Base-by-base conservation (phyloP, 2,797 vertebrate species). In the Oryzias dopingdopingensis region DNA sequence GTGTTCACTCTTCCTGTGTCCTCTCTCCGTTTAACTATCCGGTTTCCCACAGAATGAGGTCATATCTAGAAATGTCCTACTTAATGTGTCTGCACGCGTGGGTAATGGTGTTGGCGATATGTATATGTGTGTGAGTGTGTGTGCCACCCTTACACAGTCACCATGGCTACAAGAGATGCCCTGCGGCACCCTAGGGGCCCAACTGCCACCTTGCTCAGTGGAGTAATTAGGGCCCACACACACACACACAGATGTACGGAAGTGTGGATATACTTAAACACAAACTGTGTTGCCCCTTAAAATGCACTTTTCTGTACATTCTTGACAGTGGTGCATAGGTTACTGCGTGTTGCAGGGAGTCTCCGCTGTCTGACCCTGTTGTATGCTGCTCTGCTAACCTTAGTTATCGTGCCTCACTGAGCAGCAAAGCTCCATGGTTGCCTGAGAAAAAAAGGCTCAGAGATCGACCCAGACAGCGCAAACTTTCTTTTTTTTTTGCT, bases 181-280 rank as follows among this genome's bases (percentile, higher is more conserved):
- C 89, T 62, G 80, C 61, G 67, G 91, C 84, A 86, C 84, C 84
- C 87, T 82, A 72, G 82, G 85, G 89, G 89, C 86, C 82, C 76
- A 80, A 88, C 88, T 91, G 90, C 88, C 89, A 89, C 86, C 84
- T 82, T 81, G 80, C 87, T 90, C 83, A 83, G 69, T 78, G 79
- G 80, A 66, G 84, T 91, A 90, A 91, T 92, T 91, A 91, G 88
- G 80, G 74, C 68, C 77, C 79, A 69, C 76, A 72, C 75, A 82
- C 69, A 74, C 29, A 56, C 29, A 58, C 47, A 64, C 43, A 57
- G 55, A 52, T 49, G 56, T 23, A 37, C 22, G 60, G 45, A 50
- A 52, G 61, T 46, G 26, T 47, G 52, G 24, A 64, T 15, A 64
- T 14, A 48, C 24, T 67, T 46, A 47, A 56, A 62, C 43, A 70